These are phyloP conservation scores for Gymnocephalus cernua DNA, from an alignment of 2,113 vertebrate species.

Conservation along the genomic window DNA sequence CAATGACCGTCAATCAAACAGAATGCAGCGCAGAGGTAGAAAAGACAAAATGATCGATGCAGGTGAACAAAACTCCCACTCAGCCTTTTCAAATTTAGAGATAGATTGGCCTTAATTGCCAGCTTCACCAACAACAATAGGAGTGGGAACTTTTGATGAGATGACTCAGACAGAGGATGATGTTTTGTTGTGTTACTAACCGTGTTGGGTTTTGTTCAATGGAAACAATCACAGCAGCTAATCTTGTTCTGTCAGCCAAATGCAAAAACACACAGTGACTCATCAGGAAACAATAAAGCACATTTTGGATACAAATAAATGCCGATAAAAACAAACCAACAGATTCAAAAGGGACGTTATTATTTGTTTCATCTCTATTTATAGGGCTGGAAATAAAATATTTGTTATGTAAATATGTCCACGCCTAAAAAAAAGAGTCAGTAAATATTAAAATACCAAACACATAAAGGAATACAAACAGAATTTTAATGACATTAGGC, in stretches of 20 bases:
- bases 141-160: conserved; percentile 28
- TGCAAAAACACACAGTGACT: conserved; percentile 2
- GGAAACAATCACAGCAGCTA: not conserved
- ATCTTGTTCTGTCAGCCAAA: conserved; percentile 22
- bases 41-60: not conserved
- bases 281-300: conserved; percentile 10
- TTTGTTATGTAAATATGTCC: conserved; percentile 1
- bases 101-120: conserved; percentile 25
- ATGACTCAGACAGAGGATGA: not conserved
- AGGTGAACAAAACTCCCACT: not conserved
- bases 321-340: not conserved
- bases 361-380: conserved; percentile 21
- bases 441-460: not conserved
- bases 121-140: conserved; percentile 9
- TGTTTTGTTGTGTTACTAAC: not conserved
- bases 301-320: conserved; percentile 21
- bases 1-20: conserved; percentile 22
- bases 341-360: not conserved
- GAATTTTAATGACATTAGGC: not conserved
- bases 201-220: not conserved
- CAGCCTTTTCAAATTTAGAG: conserved; percentile 6
- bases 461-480: not conserved
- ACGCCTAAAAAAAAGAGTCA: not conserved
- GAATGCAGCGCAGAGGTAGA: not conserved
- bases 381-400: not conserved